Evolutionary conservation across 2,888 invertebrate genomes (phyloP), one percentile per base, ranked within the genome.

Genomic region (Andrena praecox): DNA sequence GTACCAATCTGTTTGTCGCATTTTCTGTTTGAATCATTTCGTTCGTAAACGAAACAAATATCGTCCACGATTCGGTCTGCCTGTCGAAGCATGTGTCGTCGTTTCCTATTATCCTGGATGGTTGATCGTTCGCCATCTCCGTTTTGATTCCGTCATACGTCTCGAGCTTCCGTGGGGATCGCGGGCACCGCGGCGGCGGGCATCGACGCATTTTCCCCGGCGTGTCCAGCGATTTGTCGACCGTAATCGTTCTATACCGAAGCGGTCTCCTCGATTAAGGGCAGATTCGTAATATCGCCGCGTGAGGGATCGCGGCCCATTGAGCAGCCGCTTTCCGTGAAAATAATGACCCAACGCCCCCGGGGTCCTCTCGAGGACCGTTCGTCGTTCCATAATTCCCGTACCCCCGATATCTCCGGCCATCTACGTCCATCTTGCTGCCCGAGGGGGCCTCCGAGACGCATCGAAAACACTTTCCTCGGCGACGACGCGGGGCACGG

Each of bases 321-420:
- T 89, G 90, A 90, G 89, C 87, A 89, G 80, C 84, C 87, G 85
- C 78, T 66, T 90, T 76, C 86, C 90, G 88, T 90, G 87, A 90
- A 90, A 90, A 90, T 90, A 90, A 90, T 90, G 90, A 90, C 89
- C 82, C 77, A 71, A 84, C 81, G 84, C 85, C 89, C 84, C 81
- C 85, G 84, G 86, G 83, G 77, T 84, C 79, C 83, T 87, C 70
- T 81, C 72, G 82, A 84, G 83, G 71, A 84, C 82, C 82, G 80
- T 85, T 84, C 73, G 80, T 80, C 62, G 59, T 80, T 60, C 82
- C 77, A 85, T 88, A 87, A 87, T 86, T 89, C 82, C 85, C 76
- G 69, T 78, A 80, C 76, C 75, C 81, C 77, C 86, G 86, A 89
- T 86, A 84, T 85, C 80, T 77, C 54, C 29, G 27, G 12, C 78